Evolutionary conservation across 2,888 invertebrate species (phyloP), one percentile per base, ranked within the genome.

Genomic region (Dolomedes plantarius): DNA sequence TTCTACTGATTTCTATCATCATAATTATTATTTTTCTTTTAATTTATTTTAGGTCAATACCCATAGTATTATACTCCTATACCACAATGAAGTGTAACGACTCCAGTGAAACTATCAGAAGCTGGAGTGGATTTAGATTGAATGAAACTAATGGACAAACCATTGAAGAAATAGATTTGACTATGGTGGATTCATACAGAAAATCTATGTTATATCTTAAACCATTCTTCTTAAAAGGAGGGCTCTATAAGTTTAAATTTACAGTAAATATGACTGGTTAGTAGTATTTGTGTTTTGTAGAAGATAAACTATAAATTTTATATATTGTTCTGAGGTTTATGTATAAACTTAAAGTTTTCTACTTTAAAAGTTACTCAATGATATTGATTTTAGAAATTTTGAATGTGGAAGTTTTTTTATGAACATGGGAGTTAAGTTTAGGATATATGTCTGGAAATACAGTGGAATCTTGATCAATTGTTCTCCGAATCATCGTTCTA

Each of bases 171-270:
- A 85, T 89, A 9, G 89, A 89, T 32, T 74, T 89, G n/a, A 88
- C 89, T 1, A 85, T 78, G 71, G 87, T 89, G 3, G 89, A 89
- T 73, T 89, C 89, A 1, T 87, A 85, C 46, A 78, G 88, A 11
- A 89, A 89, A 76, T 89, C 89, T 9, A 89, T 89, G 80, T 87
- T 89, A 13, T 89, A 89, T 77, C 82, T 92, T 0, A 89, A 89
- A 1, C 89, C 90, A 0, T 88, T 89, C 16, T 90, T 89, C 39
- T 88, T 92, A 1, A 86, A 88, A 2, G 90, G 90, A 62, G 91
- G 91, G 3, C 81, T 91, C n/a, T 92, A 91, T 89, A 90, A 89
- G 69, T 85, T 91, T 32, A 87, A 86, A 3, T 91, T 90, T 88
- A 90, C 81, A 3, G 90, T 92, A 36, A 88, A 89, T 16, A 90